Evolutionary conservation across 2,113 vertebrate genomes (phyloP).

Genomic region (Zosterops lateralis): DNA sequence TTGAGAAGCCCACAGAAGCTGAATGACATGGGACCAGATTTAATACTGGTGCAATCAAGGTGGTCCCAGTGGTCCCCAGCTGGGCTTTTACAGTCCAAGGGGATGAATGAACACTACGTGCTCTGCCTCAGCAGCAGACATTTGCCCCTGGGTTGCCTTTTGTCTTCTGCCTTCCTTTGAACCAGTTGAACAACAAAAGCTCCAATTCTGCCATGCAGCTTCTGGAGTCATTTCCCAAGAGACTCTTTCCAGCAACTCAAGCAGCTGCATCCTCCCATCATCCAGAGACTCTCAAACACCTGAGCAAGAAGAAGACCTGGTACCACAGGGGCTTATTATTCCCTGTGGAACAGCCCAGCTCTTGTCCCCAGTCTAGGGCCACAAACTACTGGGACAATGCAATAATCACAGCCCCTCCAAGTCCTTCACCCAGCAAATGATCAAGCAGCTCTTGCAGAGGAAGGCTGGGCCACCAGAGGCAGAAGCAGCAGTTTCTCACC

Average conservation of each 20-base stretch:
- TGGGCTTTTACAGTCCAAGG: background rate
- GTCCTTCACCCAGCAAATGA: background rate
- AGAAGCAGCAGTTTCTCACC: background rate
- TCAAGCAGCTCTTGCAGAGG: rapidly evolving
- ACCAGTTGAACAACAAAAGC: background rate
- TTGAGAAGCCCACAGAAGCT: background rate
- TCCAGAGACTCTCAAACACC: background rate
- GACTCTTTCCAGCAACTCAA: background rate
- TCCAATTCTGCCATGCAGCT: background rate
- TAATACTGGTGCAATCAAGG: background rate
- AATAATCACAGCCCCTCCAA: background rate
- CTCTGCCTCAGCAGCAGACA: background rate
- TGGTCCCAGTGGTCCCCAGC: rapidly evolving
- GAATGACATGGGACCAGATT: background rate
- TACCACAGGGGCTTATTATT: background rate
- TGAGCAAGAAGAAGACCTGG: background rate
- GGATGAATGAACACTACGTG: rapidly evolving
- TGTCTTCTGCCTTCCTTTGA: background rate
- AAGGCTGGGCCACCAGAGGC: background rate
- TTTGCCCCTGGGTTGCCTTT: background rate
- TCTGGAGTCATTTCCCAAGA: background rate
- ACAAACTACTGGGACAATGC: rapidly evolving
- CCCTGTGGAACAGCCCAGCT: background rate
- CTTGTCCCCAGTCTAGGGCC: background rate
- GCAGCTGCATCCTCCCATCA: background rate